Conservation (phyloP, 2,113 vertebrate species). For the Siphamia tubifer region DNA sequence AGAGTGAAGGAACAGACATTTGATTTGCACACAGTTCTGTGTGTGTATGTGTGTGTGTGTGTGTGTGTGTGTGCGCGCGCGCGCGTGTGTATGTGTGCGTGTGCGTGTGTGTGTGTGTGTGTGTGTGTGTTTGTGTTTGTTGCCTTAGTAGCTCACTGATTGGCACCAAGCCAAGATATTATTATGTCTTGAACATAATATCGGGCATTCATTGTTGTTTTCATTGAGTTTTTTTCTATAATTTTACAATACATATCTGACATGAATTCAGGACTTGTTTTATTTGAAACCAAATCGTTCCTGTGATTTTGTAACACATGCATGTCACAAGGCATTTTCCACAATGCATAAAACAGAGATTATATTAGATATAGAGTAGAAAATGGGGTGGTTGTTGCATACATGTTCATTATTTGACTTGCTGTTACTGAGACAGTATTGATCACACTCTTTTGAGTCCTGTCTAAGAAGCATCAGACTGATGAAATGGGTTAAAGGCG, state of each 20-base stretch:
- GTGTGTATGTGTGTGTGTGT: slow-evolving; percentile 35
- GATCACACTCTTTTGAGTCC: slow-evolving; percentile 42
- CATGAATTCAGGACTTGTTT: slow-evolving; percentile 4
- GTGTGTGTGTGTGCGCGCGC: slow-evolving; percentile 9
- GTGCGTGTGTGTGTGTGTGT: not conserved
- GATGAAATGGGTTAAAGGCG: slow-evolving; percentile 64
- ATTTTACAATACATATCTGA: slow-evolving; percentile 8
- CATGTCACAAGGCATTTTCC: not conserved
- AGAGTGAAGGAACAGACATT: slow-evolving; percentile 62
- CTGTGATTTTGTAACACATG: not conserved
- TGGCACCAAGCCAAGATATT: slow-evolving; percentile 71
- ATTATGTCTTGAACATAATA: slow-evolving; percentile 67
- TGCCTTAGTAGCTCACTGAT: slow-evolving; percentile 64
- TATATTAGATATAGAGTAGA: not conserved
- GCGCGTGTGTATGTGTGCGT: too few relatives aligned
- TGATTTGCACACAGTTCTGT: slow-evolving; percentile 56
- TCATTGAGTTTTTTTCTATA: slow-evolving; percentile 17
- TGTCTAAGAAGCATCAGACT: slow-evolving; percentile 50
- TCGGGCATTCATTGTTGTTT: slow-evolving; percentile 39
- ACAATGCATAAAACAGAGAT: not conserved
- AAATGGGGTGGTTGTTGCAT: not conserved
- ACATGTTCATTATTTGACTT: not conserved
- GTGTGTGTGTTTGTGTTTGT: slow-evolving; percentile 25
- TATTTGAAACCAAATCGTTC: not conserved
- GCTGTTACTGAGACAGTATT: slow-evolving; percentile 42